Percentiles rank a stretch among this genome's conserved stretches.
Evolutionary conservation across 2,113 vertebrate genomes (phyloP).

Genomic region (Anolis carolinensis): DNA sequence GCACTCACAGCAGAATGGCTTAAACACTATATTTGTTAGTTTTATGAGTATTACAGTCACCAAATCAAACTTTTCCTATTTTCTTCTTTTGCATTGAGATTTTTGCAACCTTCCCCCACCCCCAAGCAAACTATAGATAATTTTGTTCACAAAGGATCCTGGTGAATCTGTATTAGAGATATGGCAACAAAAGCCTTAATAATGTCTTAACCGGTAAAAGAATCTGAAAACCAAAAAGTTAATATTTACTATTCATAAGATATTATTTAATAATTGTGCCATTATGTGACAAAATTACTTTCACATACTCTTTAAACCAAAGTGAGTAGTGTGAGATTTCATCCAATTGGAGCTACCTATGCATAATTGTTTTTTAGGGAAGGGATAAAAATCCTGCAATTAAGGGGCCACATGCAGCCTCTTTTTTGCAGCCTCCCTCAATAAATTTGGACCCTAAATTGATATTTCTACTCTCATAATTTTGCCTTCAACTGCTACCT

Average conservation of each 20-base stretch:
- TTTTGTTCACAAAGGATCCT: constrained; percentile 5
- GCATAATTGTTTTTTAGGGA: not conserved
- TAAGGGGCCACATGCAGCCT: too few relatives aligned
- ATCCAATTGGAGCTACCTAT: not conserved
- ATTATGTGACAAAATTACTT: not conserved
- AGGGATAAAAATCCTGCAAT: too few relatives aligned
- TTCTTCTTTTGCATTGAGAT: not conserved
- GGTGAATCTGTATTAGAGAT: not conserved
- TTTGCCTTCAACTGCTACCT: too few relatives aligned
- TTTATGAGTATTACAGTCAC: not conserved
- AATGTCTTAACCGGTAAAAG: constrained; percentile 16
- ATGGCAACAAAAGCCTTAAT: constrained; percentile 26
- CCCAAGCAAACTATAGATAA: not conserved
- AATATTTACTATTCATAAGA: not conserved
- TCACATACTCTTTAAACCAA: too few relatives aligned
- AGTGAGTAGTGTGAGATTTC: not conserved
- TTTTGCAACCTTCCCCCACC: rapidly evolving
- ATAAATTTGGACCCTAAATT: too few relatives aligned
- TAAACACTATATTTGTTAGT: not conserved
- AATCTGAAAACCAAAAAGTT: constrained; percentile 33
- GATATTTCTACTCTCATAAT: too few relatives aligned
- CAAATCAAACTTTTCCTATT: not conserved
- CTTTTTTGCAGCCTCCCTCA: too few relatives aligned
- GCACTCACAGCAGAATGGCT: not conserved
- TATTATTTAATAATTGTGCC: not conserved